These are phyloP conservation scores for Betta splendens DNA, from an alignment of 2,797 vertebrate species.

Conservation along the genomic window DNA sequence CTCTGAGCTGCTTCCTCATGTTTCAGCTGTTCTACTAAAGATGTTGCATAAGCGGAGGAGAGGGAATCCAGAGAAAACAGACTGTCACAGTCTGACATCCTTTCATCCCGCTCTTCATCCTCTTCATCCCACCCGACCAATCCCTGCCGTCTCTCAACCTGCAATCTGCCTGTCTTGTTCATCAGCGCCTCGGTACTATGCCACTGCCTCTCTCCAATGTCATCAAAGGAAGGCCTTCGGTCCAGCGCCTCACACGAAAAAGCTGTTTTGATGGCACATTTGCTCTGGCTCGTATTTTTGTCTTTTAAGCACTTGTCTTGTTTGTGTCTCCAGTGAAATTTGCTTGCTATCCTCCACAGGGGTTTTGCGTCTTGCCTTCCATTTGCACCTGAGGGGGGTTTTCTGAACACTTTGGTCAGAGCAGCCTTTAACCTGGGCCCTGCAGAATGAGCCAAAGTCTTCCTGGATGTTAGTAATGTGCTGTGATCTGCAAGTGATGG, in stretches of 20 bases:
- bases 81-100: constrained; percentile 89
- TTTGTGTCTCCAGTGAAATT: constrained; percentile 60
- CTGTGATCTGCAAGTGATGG: constrained; percentile 60
- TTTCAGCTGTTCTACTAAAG: constrained; percentile 77
- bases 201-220: constrained; percentile 74
- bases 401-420: constrained; percentile 79
- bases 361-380: constrained; percentile 67
- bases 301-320: constrained; percentile 56
- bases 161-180: constrained; percentile 64
- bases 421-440: constrained; percentile 74
- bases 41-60: constrained; percentile 83
- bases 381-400: constrained; percentile 63
- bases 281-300: constrained; percentile 51
- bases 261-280: constrained; percentile 71
- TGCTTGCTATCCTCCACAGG: constrained; percentile 58
- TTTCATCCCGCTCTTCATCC: constrained; percentile 70
- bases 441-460: constrained; percentile 68
- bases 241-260: constrained; percentile 85
- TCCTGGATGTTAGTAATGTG: constrained; percentile 58
- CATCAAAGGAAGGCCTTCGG: constrained; percentile 60
- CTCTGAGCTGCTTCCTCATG: constrained; percentile 78
- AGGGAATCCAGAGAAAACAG: constrained; percentile 93
- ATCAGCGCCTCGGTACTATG: constrained; percentile 81
- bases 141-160: constrained; percentile 69
- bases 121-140: constrained; percentile 72